phyloP scores from a whole-genome alignment of 2,113 vertebrate genomes.

The Cercopithecus mona region DNA sequence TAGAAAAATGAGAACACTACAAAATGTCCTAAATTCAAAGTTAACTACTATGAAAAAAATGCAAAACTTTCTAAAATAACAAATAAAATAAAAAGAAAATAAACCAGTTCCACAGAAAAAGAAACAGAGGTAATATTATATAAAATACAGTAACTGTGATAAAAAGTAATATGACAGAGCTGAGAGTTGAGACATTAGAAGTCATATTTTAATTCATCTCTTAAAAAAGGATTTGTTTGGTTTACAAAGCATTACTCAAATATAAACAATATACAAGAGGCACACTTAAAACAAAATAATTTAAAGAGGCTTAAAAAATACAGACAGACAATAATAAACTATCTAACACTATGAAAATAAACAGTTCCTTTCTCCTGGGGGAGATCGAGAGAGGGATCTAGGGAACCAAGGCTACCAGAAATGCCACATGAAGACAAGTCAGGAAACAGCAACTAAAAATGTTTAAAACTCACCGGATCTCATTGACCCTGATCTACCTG shows the following conservation, averaged over 20 bases:
- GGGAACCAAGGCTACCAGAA: neutral
- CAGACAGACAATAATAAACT: neutral
- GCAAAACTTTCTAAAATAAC: neutral
- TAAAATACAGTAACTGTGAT: neutral
- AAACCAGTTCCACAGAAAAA: neutral
- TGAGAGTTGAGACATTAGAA: neutral
- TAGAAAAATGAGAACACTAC: neutral
- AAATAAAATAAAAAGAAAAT: neutral
- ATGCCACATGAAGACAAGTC: neutral
- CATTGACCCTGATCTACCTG: neutral
- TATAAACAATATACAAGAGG: neutral
- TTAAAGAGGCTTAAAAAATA: neutral
- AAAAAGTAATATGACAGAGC: neutral
- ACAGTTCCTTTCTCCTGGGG: neutral
- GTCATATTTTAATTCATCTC: neutral
- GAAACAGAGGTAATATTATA: neutral
- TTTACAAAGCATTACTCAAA: neutral
- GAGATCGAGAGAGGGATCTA: accelerated
- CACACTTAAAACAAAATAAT: neutral
- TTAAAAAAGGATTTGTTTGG: neutral
- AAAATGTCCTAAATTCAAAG: neutral
- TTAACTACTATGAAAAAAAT: neutral
- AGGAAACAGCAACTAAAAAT: neutral
- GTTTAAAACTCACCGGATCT: neutral
- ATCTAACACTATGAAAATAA: neutral